Conservation (phyloP, 2,888 invertebrate genomes). For the Pachymerium ferrugineum region DNA sequence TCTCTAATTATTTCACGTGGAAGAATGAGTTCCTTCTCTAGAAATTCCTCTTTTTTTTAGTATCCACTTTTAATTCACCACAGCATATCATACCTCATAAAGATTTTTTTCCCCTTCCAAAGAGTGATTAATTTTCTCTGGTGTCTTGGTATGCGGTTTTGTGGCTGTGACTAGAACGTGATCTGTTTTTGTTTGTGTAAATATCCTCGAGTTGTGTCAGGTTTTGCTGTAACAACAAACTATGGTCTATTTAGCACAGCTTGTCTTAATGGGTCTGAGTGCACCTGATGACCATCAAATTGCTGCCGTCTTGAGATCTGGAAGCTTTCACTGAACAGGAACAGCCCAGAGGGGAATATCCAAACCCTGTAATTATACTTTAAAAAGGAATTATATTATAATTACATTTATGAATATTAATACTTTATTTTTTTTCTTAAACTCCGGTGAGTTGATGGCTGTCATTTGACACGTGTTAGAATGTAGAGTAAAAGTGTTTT, state of each 20-base stretch:
- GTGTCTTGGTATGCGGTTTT: neutral
- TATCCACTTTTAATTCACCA: neutral
- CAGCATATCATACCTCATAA: neutral
- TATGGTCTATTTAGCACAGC: neutral
- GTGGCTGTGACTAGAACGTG: neutral
- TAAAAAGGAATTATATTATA: no score
- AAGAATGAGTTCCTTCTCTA: neutral
- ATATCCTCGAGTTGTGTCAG: conserved; percentile 2
- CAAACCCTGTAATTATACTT: neutral
- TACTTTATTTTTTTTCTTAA: no score
- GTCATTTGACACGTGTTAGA: conserved; percentile 2
- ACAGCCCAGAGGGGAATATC: neutral
- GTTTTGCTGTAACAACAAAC: neutral
- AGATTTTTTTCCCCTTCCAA: neutral
- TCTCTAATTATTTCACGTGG: neutral
- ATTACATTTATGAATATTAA: no score
- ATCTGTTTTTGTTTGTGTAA: neutral
- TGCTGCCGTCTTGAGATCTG: neutral
- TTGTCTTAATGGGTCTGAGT: neutral
- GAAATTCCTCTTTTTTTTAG: neutral
- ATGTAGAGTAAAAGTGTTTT: neutral
- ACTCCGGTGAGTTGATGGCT: neutral
- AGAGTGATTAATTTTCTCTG: neutral
- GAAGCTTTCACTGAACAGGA: conserved; percentile 2
- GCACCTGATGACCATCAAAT: neutral